Conservation (phyloP, 2,797 vertebrate genomes). For the Alca torda region DNA sequence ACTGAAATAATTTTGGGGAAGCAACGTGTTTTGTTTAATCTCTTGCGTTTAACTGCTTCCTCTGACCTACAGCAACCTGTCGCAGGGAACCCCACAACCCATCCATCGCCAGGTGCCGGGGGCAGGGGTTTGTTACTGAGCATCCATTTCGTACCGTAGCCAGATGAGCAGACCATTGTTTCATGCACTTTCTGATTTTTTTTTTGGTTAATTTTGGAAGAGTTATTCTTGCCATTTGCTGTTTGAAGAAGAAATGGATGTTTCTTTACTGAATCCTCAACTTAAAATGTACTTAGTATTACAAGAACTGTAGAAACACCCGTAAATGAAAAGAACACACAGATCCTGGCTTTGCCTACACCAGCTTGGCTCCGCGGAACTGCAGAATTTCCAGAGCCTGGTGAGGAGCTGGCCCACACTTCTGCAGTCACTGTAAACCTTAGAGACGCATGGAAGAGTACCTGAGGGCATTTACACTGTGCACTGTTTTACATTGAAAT, state of each 20-base stretch:
- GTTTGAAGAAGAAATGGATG: neutral
- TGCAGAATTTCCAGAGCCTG: neutral
- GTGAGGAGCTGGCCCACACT: neutral
- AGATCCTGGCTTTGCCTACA: neutral
- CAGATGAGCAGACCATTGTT: neutral
- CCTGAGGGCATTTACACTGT: slow-evolving; percentile 9
- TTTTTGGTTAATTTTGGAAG: neutral
- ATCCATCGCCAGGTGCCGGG: neutral
- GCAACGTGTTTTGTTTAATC: neutral
- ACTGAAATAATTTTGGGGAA: neutral
- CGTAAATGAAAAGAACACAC: accelerated
- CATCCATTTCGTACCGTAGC: neutral
- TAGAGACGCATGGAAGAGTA: neutral
- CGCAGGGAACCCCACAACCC: neutral
- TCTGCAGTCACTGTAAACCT: neutral
- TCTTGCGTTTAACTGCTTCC: neutral
- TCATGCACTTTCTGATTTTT: neutral
- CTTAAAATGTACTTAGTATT: neutral
- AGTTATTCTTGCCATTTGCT: neutral
- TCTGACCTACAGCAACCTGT: neutral
- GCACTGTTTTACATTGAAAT: slow-evolving; percentile 68
- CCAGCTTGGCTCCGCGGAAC: neutral
- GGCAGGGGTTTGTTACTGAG: neutral
- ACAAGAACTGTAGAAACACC: neutral
- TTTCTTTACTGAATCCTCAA: neutral